Evolutionary conservation across 2,113 vertebrate species (phyloP).

Genomic region (Gnathonemus longibarbis): DNA sequence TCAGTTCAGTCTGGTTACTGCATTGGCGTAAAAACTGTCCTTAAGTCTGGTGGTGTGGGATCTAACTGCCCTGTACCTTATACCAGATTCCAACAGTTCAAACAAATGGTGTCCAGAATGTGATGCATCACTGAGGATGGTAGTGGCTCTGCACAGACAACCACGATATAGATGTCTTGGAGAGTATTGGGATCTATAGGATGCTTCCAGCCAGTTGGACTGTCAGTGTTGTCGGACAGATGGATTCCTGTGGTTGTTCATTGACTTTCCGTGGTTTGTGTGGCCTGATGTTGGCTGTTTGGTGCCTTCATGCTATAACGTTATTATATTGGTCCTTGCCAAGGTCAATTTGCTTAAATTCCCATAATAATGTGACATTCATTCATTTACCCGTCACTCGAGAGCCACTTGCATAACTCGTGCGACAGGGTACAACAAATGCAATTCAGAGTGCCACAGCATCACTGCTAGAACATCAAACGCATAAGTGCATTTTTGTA

Average conservation of each 20-base stretch:
- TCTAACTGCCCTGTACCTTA: background rate
- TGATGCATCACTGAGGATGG: background rate
- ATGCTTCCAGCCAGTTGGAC: background rate
- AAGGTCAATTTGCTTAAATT: conserved; percentile 4
- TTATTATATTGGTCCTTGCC: background rate
- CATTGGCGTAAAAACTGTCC: background rate
- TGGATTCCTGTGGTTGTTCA: background rate
- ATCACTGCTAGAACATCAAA: background rate
- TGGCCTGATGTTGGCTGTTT: background rate
- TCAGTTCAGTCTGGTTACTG: background rate
- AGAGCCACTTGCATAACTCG: background rate
- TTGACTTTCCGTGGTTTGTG: background rate
- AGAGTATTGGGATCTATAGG: background rate
- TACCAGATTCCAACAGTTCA: background rate
- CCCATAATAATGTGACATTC: background rate
- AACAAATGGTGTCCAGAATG: background rate
- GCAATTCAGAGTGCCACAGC: background rate
- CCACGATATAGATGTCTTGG: background rate
- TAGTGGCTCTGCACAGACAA: background rate
- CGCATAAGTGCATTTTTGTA: background rate
- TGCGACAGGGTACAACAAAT: background rate
- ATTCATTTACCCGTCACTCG: background rate
- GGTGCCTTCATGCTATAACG: background rate
- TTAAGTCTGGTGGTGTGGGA: background rate
- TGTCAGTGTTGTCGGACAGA: background rate